Evolutionary conservation across 1,140 invertebrate genomes (phyloP).

Genomic region (Melipona quadrifasciata): DNA sequence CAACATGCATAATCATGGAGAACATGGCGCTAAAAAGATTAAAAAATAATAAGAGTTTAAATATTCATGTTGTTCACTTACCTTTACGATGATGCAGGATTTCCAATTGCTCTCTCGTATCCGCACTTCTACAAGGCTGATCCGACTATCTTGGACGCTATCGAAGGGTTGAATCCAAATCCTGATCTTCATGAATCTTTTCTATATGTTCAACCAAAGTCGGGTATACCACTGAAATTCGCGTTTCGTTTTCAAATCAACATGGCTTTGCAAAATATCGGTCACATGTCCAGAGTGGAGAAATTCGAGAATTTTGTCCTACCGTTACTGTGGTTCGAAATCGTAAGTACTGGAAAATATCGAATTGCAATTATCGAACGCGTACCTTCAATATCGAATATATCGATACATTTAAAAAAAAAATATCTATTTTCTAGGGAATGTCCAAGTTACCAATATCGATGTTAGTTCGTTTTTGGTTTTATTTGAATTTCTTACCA

Average conservation of each 20-base stretch:
- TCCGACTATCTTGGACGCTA: conserved; percentile 84
- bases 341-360: conserved; percentile 85
- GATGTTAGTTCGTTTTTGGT: conserved; percentile 85
- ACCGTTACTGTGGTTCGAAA: conserved; percentile 92
- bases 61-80: neutral
- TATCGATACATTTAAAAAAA: neutral
- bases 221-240: conserved; percentile 89
- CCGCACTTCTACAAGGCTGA: conserved; percentile 93
- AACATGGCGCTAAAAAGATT: neutral
- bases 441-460: conserved; percentile 85
- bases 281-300: conserved; percentile 83
- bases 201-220: conserved; percentile 88
- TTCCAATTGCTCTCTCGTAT: conserved; percentile 92
- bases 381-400: neutral
- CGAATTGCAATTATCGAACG: neutral
- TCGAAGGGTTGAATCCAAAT: conserved; percentile 88
- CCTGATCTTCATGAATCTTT: conserved; percentile 87
- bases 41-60: neutral
- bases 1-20: neutral
- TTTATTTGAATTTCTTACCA: conserved; percentile 88
- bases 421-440: conserved; percentile 81
- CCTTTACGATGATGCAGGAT: conserved; percentile 80
- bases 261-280: conserved; percentile 88
- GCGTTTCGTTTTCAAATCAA: conserved; percentile 92
- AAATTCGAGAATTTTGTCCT: conserved; percentile 86